phyloP scores from a whole-genome alignment of 2,797 vertebrate species.

The Girardinus metallicus region DNA sequence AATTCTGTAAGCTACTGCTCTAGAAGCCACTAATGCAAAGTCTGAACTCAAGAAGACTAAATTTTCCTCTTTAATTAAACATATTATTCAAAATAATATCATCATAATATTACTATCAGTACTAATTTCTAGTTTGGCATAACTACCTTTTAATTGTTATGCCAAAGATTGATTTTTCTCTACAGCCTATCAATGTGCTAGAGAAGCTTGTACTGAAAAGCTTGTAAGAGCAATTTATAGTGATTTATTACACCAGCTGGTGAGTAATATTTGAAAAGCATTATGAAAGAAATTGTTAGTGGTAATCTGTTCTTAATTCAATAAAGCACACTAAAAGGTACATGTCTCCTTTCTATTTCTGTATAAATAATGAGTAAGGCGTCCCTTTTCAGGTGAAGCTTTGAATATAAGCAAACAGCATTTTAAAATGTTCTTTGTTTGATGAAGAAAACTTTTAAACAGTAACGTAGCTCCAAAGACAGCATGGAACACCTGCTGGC shows the following conservation, averaged over 20 bases:
- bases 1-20: background rate
- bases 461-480: constrained; percentile 11
- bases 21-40: background rate
- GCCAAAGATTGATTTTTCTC: background rate
- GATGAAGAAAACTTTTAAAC: constrained; percentile 10
- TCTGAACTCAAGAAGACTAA: background rate
- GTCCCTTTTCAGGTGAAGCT: constrained; percentile 3
- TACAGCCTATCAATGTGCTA: background rate
- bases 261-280: constrained; percentile 7
- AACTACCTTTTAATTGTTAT: background rate
- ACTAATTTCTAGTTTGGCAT: no score
- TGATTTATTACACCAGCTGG: background rate
- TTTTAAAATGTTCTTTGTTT: constrained; percentile 31
- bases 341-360: constrained; percentile 8
- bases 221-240: background rate
- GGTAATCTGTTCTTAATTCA: background rate
- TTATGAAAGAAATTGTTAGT: background rate
- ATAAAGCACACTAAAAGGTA: constrained; percentile 8
- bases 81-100: background rate
- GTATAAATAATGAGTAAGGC: constrained; percentile 17
- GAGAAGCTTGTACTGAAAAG: background rate
- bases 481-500: constrained; percentile 27
- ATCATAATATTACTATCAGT: background rate
- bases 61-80: background rate
- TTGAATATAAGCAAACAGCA: constrained; percentile 17